phyloP scores from a whole-genome alignment of 2,888 invertebrate species.

The Sesia apiformis region DNA sequence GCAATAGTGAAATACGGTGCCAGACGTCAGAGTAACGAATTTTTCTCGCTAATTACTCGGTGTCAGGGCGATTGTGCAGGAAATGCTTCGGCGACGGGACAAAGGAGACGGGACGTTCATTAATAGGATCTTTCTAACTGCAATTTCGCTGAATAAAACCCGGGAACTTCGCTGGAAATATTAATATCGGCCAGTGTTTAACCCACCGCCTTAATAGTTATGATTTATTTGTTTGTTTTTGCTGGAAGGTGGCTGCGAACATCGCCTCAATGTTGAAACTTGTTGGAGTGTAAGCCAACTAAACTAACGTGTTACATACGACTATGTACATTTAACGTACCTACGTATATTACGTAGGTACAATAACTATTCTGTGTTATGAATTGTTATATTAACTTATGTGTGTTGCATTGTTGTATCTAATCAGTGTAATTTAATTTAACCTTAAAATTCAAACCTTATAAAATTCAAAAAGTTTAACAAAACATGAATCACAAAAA shows the following conservation, averaged over 20 bases:
- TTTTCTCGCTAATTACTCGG: slow-evolving; percentile 72
- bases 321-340: too few species aligned
- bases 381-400: too few species aligned
- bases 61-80: slow-evolving; percentile 70
- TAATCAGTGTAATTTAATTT: too few species aligned
- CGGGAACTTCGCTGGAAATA: slow-evolving; percentile 51
- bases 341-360: too few species aligned
- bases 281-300: too few species aligned
- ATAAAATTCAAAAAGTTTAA: too few species aligned
- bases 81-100: slow-evolving; percentile 57
- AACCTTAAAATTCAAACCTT: too few species aligned
- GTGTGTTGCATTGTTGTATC: too few species aligned
- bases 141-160: slow-evolving; percentile 68
- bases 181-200: slow-evolving; percentile 64
- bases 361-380: too few species aligned
- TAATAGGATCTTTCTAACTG: slow-evolving; percentile 73
- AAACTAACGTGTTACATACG: too few species aligned
- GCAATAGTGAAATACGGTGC: slow-evolving; percentile 46
- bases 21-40: slow-evolving; percentile 58
- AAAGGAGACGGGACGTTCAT: slow-evolving; percentile 69
- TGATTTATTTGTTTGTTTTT: slow-evolving; percentile 50
- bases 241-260: background rate
- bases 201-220: slow-evolving; percentile 50
- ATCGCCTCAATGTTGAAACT: background rate
- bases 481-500: too few species aligned